phyloP scores from a whole-genome alignment of 1,140 invertebrate species.

The Doryteuthis pealeii region DNA sequence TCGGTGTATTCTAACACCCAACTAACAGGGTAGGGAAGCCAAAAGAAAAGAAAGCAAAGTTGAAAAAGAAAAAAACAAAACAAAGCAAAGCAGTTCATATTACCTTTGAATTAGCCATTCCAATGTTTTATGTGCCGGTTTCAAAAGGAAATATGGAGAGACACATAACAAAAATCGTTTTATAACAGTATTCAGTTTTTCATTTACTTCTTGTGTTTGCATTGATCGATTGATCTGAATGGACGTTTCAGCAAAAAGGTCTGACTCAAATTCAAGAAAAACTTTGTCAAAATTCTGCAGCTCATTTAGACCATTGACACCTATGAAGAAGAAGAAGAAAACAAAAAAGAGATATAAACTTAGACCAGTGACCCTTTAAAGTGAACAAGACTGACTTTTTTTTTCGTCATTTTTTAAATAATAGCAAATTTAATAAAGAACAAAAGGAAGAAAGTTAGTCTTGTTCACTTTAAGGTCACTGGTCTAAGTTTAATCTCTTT shows the following conservation, averaged over 20 bases:
- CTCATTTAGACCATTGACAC: constrained; percentile 78
- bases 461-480: not conserved
- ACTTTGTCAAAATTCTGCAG: constrained; percentile 71
- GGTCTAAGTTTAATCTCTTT: not conserved
- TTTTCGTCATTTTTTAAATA: not conserved
- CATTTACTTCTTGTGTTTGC: constrained; percentile 73
- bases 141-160: constrained; percentile 84
- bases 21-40: too few relatives aligned
- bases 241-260: constrained; percentile 74
- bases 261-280: constrained; percentile 75
- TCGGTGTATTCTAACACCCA: too few relatives aligned
- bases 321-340: constrained; percentile 45
- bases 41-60: too few relatives aligned
- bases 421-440: not conserved
- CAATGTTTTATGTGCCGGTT: constrained; percentile 81
- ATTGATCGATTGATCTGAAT: constrained; percentile 78
- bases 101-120: constrained; percentile 87
- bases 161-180: constrained; percentile 77
- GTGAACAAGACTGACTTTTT: not conserved
- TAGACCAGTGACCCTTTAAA: not conserved
- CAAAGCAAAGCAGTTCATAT: too few relatives aligned
- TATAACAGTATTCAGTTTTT: constrained; percentile 75
- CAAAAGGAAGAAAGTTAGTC: not conserved
- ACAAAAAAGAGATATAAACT: not conserved
- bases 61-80: too few relatives aligned